Evolutionary conservation across 2,797 vertebrate genomes (phyloP), one percentile per base, ranked within the genome.

Genomic region (Poeciliopsis gracilis): DNA sequence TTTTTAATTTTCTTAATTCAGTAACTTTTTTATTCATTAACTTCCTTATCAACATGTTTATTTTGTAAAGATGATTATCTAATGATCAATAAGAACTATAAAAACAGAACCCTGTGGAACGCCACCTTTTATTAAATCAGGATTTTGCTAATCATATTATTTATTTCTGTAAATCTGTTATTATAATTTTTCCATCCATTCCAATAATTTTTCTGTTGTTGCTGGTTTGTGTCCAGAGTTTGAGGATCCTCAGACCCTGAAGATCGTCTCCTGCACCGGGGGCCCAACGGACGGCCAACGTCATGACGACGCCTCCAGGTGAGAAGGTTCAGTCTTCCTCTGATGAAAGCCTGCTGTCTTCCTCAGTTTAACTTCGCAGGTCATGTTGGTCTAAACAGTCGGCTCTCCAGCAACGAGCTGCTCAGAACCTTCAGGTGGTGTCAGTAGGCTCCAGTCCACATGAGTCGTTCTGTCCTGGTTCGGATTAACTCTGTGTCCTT

Each of bases 241-340:
- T 25, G 51, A 77, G 72, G 13, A 41, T 4, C 30, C 8, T 20
- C 15, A 25, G 51, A 72, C 12, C 5, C 7, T 46, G 61, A 9
- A 25, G 1, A 25, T 45, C 36, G 6, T 36, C 13, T 36, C 16
- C 30, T 46, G 20, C 81, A 41, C 28, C 0, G 55, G 63, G 51
- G 61, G n/a, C 9, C 49, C 13, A 33, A 28, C 41, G 0, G 82
- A 67, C 15, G 75, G 70, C 3, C 47, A 80, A 49, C 67, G 85
- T 59, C 86, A 41, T 33, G 69, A 84, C 10, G 69, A 78, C 0
- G 45, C 73, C 1, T 51, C 77, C 0, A 89, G 90, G 90, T 91
- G 15, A 71, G 69, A 46, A 45, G 33, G 15, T 36, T 20, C 18
- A 33, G 8, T 36, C 15, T 36, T 63, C 30, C 59, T 63, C 23